Evolutionary conservation across 2,888 invertebrate genomes (phyloP).

Genomic region (Acanthosepion esculentum): DNA sequence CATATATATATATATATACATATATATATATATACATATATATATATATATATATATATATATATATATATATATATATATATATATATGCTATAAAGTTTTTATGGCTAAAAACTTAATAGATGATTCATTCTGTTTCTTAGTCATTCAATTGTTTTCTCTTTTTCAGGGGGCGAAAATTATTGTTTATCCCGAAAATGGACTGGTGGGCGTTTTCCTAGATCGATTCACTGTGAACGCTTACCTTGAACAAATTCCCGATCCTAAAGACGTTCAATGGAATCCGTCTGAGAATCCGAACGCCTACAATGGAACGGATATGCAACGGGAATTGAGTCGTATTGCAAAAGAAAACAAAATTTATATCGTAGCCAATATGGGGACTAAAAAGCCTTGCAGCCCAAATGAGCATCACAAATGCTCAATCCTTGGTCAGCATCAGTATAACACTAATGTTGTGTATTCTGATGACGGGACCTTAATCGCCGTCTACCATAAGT

Average conservation of each 20-base stretch:
- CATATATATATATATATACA: too few species aligned
- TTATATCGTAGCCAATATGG: conserved; percentile 83
- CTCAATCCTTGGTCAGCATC: conserved; percentile 62
- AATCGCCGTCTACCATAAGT: conserved; percentile 81
- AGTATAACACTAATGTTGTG: conserved; percentile 86
- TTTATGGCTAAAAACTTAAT: too few species aligned
- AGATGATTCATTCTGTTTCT: too few species aligned
- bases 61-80: too few species aligned
- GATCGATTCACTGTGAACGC: conserved; percentile 55
- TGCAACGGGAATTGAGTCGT: conserved; percentile 75
- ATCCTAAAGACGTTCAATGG: conserved; percentile 74
- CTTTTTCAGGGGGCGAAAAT: conserved; percentile 81
- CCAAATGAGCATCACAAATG: conserved; percentile 54
- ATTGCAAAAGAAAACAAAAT: conserved; percentile 79
- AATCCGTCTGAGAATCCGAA: conserved; percentile 53
- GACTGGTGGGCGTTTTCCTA: conserved; percentile 74
- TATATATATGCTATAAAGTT: too few species aligned
- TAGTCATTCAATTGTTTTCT: background rate
- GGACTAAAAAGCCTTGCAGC: conserved; percentile 80
- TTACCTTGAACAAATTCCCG: conserved; percentile 63
- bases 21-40: too few species aligned
- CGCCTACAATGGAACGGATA: conserved; percentile 50
- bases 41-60: too few species aligned
- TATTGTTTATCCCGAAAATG: conserved; percentile 85
- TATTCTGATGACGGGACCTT: conserved; percentile 83